Conservation (phyloP, 30 jellyfish, hydroid and myxozoan species). For the Turritopsis dohrnii region DNA sequence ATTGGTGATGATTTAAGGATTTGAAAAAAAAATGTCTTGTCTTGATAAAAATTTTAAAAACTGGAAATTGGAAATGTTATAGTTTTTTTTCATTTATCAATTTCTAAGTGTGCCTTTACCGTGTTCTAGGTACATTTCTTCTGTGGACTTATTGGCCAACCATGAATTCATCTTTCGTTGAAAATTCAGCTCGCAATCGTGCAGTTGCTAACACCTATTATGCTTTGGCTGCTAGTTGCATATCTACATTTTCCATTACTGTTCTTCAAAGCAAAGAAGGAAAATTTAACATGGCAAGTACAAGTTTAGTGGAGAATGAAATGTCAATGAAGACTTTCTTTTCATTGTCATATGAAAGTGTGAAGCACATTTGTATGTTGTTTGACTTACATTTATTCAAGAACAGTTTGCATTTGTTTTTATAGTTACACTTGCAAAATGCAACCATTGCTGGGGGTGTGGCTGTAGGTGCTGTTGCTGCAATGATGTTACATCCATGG, state of each 20-base stretch:
- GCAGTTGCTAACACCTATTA: constrained; percentile 61
- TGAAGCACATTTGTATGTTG: too few species aligned
- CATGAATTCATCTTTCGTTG: constrained; percentile 43
- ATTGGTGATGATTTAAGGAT: too few species aligned
- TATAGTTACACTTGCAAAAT: constrained; percentile 64
- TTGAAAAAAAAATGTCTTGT: too few species aligned
- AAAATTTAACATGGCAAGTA: constrained; percentile 52
- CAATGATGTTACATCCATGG: constrained; percentile 74
- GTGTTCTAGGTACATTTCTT: constrained; percentile 51
- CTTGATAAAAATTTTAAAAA: too few species aligned
- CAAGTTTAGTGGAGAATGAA: not conserved
- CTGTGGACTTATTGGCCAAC: constrained; percentile 71
- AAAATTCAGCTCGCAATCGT: constrained; percentile 36
- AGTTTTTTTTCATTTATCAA: too few species aligned
- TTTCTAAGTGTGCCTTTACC: not conserved
- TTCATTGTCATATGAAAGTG: too few species aligned
- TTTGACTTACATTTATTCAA: too few species aligned
- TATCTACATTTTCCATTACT: constrained; percentile 59
- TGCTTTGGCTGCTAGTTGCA: constrained; percentile 77
- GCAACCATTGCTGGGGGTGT: constrained; percentile 82
- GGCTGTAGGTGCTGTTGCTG: constrained; percentile 81
- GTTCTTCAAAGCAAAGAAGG: constrained; percentile 57
- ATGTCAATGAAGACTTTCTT: too few species aligned
- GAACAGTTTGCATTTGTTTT: not conserved
- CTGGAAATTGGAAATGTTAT: too few species aligned